Percentiles rank a stretch among this genome's conserved stretches.
Conservation (phyloP, 2,113 vertebrate genomes). For the Phalacrocorax brasilianus region DNA sequence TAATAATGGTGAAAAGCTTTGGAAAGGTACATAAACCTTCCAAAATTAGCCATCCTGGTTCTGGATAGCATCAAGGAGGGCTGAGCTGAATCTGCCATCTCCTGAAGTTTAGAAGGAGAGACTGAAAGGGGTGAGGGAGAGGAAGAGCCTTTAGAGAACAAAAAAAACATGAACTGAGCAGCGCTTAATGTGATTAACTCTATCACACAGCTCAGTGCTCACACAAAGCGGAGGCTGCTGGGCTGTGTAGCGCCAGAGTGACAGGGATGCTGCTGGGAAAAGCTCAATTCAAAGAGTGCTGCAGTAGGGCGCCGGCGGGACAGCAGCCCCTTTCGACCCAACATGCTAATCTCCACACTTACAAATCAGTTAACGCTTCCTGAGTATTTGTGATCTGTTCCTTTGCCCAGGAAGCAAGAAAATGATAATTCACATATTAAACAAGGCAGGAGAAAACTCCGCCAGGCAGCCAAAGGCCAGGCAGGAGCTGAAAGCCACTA, state of each 20-base stretch:
- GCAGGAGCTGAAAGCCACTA: not conserved
- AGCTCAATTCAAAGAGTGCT: not conserved
- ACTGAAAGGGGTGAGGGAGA: conserved; percentile 20
- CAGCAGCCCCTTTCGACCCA: not conserved
- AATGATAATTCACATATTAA: not conserved
- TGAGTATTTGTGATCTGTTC: not conserved
- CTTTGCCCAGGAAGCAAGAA: not conserved
- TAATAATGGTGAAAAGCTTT: not conserved
- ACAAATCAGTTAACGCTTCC: not conserved
- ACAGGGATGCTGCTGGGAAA: not conserved
- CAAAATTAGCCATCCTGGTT: not conserved
- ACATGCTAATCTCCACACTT: not conserved
- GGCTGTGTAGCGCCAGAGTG: not conserved
- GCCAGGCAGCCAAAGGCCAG: not conserved
- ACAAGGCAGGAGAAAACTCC: not conserved
- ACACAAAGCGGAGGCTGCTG: not conserved
- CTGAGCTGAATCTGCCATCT: conserved; percentile 3
- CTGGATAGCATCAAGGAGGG: not conserved
- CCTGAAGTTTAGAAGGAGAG: conserved; percentile 14
- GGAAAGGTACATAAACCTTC: not conserved
- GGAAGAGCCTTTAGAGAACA: conserved; percentile 33
- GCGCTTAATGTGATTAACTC: conserved; percentile 42
- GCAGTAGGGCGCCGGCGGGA: not conserved
- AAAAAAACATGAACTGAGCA: conserved; percentile 26
- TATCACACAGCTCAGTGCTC: conserved; percentile 39